Base-by-base conservation (phyloP, 2,797 vertebrate genomes). In the Melanotaenia trifasciata region DNA sequence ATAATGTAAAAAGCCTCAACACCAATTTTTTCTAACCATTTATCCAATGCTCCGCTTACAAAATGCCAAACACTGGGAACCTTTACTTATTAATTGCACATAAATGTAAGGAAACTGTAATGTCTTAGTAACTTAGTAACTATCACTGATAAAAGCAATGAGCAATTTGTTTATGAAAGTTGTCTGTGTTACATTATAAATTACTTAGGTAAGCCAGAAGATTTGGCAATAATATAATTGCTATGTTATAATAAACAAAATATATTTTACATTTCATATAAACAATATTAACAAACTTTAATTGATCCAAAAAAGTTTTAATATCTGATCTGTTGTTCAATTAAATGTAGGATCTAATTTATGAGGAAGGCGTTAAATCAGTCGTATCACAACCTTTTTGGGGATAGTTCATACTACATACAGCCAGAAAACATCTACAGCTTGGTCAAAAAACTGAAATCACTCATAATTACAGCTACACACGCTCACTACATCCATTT, bases 81-180 rank as follows among this genome's bases (percentile, higher is more conserved):
- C 5, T 72, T 26, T 50, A 57, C 78, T 61, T 72, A 72, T 43
- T 74, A 38, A 53, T 58, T 68, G 47, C 70, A 58, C 66, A 71
- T 51, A 33, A 58, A 78, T 79, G 11, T 47, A 33, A 78, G n/a
- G 75, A 24, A 74, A 50, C 14, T 74, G 65, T 74, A 64, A 78
- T 54, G 50, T 58, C 81, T 80, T 63, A 66, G 71, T 50, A 85
- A 86, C 81, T 80, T 63, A 70, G 71, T 50, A 85, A 86, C 81
- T 64, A 60, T 65, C 64, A 61, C 38, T 60, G 6, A 18, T 43
- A 40, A 38, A 28, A 45, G 43, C 43, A 18, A 45, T 13, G 9
- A 32, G 30, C 30, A 18, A 45, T 45, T 7, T 18, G 43, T 45
- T 45, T 45, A 38, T 14, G 1, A 20, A 45, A 13, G 18, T 45